These are phyloP conservation scores for Alectoris magna DNA, from an alignment of 2,797 vertebrate genomes.

Conservation along the genomic window DNA sequence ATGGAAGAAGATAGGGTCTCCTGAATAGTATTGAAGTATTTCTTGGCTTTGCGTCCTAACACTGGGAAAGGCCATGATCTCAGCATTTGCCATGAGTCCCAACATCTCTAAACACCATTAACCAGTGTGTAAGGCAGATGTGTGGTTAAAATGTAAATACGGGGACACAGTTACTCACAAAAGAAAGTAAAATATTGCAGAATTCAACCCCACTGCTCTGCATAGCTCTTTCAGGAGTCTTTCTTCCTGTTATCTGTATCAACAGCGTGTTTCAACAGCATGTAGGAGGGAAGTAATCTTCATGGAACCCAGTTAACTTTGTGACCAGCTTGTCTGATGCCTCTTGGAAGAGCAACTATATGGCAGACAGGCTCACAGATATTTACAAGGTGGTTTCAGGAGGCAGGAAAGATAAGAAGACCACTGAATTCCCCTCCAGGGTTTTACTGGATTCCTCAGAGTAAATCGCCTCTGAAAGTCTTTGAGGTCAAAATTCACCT, in stretches of 20 bases:
- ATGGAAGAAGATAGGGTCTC: background rate
- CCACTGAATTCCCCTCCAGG: background rate
- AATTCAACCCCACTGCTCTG: background rate
- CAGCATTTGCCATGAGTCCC: background rate
- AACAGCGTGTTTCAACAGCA: background rate
- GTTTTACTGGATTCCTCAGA: background rate
- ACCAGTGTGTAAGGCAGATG: background rate
- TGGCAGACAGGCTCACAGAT: background rate
- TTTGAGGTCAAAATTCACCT: constrained; percentile 32
- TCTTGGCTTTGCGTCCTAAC: background rate
- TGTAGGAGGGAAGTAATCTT: background rate
- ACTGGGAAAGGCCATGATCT: background rate
- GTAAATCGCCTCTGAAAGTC: background rate
- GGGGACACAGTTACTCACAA: background rate
- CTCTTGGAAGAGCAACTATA: background rate
- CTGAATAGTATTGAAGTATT: background rate
- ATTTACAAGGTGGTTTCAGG: background rate
- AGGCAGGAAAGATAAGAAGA: background rate
- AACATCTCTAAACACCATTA: background rate
- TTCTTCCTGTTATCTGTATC: background rate
- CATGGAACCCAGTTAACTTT: background rate
- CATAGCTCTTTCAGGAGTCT: background rate
- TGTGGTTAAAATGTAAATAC: background rate
- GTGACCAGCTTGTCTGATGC: background rate
- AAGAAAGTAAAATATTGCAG: background rate